Conservation (phyloP, 1,140 invertebrate genomes). For the Halictus rubicundus region DNA sequence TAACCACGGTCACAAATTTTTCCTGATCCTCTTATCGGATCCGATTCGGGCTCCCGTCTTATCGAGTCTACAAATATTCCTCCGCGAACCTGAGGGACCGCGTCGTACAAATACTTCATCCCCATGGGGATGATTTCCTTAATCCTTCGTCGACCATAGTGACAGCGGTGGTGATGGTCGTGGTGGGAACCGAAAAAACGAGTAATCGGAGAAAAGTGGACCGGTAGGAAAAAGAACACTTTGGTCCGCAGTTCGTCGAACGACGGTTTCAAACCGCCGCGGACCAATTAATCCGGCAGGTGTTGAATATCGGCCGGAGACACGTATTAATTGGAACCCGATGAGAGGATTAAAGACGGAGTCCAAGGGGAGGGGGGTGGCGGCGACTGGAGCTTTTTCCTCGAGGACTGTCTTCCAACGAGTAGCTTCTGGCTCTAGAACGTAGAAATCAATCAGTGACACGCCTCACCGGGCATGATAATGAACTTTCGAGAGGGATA, state of each 20-base stretch:
- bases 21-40: slow-evolving; percentile 39
- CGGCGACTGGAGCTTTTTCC: not conserved
- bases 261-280: slow-evolving; percentile 3
- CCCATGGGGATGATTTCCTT: slow-evolving; percentile 13
- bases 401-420: not conserved
- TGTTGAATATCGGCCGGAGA: slow-evolving; percentile 6
- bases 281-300: slow-evolving; percentile 29
- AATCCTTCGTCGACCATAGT: not conserved
- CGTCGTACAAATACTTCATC: too few species aligned
- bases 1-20: slow-evolving; percentile 26
- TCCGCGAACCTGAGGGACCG: too few species aligned
- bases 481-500: not conserved
- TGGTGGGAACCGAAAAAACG: too few species aligned
- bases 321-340: slow-evolving; percentile 56
- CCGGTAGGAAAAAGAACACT: too few species aligned
- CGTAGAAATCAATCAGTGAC: not conserved
- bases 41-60: slow-evolving; percentile 28
- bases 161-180: too few species aligned
- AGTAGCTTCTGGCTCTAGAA: not conserved
- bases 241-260: not conserved
- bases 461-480: not conserved
- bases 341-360: slow-evolving; percentile 51
- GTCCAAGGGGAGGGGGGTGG: too few species aligned
- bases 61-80: slow-evolving; percentile 26
- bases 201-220: too few species aligned